These are phyloP conservation scores for Sphyrna mokarran DNA, from an alignment of 2,113 vertebrate species.

Conservation along the genomic window DNA sequence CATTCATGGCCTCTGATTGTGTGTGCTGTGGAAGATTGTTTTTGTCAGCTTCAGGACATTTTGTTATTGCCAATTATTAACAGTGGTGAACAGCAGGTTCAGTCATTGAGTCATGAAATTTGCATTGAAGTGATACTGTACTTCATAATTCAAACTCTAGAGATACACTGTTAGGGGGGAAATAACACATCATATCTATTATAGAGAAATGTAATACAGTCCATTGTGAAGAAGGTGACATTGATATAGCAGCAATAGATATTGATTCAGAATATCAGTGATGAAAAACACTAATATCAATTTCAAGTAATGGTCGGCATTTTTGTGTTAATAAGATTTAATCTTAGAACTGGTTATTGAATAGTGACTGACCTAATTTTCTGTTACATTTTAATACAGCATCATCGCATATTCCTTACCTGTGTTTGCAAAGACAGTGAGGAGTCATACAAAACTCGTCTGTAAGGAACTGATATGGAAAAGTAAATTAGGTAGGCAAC, in stretches of 20 bases:
- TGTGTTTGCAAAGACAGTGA: neutral
- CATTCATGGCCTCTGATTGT: neutral
- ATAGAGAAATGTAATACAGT: neutral
- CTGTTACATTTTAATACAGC: conserved; percentile 18
- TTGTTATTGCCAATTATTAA: neutral
- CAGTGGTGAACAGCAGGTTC: neutral
- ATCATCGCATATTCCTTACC: neutral
- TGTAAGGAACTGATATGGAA: conserved; percentile 24
- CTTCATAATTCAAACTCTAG: neutral
- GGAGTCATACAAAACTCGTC: neutral
- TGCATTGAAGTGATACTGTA: neutral
- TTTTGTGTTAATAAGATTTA: neutral
- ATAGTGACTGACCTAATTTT: neutral
- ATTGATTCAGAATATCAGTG: neutral
- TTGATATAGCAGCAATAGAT: neutral
- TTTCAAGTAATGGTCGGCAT: neutral
- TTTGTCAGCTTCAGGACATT: neutral
- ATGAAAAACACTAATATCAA: neutral
- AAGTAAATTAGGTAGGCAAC: conserved; percentile 14
- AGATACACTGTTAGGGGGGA: neutral
- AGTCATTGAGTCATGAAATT: neutral
- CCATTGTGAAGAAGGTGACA: neutral
- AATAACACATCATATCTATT: neutral
- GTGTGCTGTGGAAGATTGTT: neutral
- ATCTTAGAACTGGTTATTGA: neutral